These are phyloP conservation scores for Panurus biarmicus DNA, from an alignment of 2,113 vertebrate species.

Conservation along the genomic window DNA sequence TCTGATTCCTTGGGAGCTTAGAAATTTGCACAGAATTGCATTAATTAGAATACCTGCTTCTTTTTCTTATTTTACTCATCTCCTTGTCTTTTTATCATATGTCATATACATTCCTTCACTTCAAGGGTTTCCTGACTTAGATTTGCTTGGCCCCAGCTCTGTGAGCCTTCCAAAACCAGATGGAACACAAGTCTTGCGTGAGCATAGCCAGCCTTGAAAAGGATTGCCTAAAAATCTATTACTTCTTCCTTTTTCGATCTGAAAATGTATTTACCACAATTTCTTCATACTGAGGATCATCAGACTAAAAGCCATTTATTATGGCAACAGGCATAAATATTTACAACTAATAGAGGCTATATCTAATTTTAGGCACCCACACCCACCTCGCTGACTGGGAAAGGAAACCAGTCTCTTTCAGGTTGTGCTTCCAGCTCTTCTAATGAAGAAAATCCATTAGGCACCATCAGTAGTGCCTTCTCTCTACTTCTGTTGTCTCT, in stretches of 20 bases:
- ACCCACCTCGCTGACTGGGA: not conserved
- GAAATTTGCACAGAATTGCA: not conserved
- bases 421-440: not conserved
- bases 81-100: not conserved
- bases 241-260: not conserved
- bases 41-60: constrained; percentile 33
- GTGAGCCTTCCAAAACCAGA: not conserved
- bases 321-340: constrained; percentile 15
- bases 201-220: not conserved
- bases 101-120: not conserved
- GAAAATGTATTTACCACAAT: not conserved
- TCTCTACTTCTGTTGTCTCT: not conserved
- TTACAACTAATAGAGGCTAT: not conserved
- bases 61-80: constrained; percentile 21
- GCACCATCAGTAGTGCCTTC: not conserved
- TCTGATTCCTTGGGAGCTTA: constrained; percentile 16
- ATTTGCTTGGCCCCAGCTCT: not conserved
- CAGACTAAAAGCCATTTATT: not conserved
- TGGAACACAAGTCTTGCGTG: not conserved
- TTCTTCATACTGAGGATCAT: not conserved
- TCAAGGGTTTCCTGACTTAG: not conserved
- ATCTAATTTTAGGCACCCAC: not conserved
- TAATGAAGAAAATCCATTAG: not conserved
- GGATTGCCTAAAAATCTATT: not conserved
- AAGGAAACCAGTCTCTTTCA: not conserved